Base-by-base conservation (phyloP, 2,797 vertebrate species). In the Spinus olivaceus region DNA sequence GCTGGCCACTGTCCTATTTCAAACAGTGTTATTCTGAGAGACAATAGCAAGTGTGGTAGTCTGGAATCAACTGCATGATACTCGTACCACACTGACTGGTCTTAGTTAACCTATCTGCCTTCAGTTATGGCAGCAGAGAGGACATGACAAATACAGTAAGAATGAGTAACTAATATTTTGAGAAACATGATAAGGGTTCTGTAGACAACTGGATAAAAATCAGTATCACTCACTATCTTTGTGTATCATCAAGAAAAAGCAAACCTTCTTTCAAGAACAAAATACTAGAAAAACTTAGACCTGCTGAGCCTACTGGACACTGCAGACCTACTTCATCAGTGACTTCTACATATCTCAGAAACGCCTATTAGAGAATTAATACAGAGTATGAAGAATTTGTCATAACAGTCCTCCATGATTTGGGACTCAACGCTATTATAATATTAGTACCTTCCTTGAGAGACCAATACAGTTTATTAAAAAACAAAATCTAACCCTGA, bases 331-430 rank as follows among this genome's bases (percentile, higher is more conserved):
- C 12, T 59, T 70, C 9, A 72, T 25, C 51, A 37, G 35, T 20
- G 41, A 85, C 49, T 70, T 59, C 13, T 13, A 53, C 12, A 7
- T 3, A 59, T 8, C 28, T 60, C 27, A 53, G 41, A 76, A 66
- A 44, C 30, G 1, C 33, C 41, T 51, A 19, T 19, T 37, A 35
- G 18, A 66, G 30, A 83, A 80, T 39, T n/a, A 93, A 51, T 4
- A 10, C 2, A 69, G 50, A 72, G 9, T 27, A 81, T 23, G 30
- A 39, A 4, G 8, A 67, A 59, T 47, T 54, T 59, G 18, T 27
- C 13, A 0, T 17, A 86, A 53, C 0, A 0, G 37, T 42, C 73
- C 60, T 39, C 19, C 16, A 32, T 33, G 35, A 72, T 63, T 35
- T 54, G 9, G 7, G 30, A 65, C 30, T 61, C 20, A 25, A 30